These are phyloP conservation scores for Fissipunctia ypsillon DNA, from an alignment of 2,888 invertebrate species.

Conservation along the genomic window DNA sequence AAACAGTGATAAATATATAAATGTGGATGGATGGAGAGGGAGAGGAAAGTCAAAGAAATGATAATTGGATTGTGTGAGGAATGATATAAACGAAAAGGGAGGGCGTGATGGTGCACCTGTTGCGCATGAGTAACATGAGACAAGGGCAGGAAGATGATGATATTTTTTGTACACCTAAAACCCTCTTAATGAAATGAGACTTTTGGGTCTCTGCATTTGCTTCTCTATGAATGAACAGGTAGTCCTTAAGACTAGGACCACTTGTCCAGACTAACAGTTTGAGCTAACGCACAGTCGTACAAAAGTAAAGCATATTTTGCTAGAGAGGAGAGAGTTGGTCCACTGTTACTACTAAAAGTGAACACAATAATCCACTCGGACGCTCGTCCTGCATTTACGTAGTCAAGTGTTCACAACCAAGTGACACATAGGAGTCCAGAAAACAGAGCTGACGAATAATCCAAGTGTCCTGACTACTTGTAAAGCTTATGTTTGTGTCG, in stretches of 20 bases:
- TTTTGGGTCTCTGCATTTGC: no score
- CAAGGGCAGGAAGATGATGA: no score
- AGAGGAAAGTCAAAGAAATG: no score
- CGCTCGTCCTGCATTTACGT: background rate
- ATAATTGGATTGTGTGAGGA: no score
- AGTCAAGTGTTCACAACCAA: background rate
- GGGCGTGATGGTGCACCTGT: no score
- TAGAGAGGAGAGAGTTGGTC: background rate
- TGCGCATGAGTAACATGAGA: no score
- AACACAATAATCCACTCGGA: background rate
- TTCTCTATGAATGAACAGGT: background rate
- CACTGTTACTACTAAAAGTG: background rate
- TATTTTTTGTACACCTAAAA: background rate
- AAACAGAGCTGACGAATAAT: background rate
- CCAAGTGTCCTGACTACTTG: no score
- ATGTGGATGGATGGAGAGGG: no score
- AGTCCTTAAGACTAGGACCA: background rate
- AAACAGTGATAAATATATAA: no score
- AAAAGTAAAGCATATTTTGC: background rate
- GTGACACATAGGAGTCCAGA: no score
- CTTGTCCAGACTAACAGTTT: background rate
- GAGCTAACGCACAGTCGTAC: background rate
- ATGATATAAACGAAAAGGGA: no score
- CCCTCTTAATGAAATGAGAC: background rate
- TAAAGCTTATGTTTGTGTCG: no score